phyloP scores from a whole-genome alignment of 2,113 vertebrate genomes.

The Caracal caracal region DNA sequence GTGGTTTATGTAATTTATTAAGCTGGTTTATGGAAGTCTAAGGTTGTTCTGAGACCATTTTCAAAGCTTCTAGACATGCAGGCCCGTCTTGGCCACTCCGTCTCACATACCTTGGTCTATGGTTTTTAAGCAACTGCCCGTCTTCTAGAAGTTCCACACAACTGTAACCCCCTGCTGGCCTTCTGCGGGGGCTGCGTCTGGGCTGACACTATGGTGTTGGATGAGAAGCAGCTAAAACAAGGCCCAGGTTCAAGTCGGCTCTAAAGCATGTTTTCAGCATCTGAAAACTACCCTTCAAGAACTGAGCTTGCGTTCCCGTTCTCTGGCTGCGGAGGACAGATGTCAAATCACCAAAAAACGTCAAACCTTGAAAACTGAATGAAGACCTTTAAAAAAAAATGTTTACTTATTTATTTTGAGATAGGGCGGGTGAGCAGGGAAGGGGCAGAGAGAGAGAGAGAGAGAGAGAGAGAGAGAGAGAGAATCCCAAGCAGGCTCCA shows the following conservation, averaged over 20 bases:
- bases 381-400: no score
- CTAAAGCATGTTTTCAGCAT: background rate
- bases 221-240: background rate
- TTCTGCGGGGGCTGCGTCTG: background rate
- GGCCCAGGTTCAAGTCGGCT: background rate
- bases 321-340: background rate
- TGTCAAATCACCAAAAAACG: background rate
- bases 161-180: slow-evolving; percentile 30
- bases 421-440: no score
- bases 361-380: no score
- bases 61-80: background rate
- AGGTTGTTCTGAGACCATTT: background rate
- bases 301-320: background rate
- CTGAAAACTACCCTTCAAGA: background rate
- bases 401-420: no score
- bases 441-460: no score
- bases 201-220: background rate
- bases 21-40: background rate
- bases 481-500: no score
- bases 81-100: background rate
- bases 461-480: no score
- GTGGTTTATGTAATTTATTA: background rate
- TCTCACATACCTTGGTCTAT: background rate
- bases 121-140: background rate
- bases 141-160: background rate